Evolutionary conservation across 2,797 vertebrate species (phyloP), one percentile per base, ranked within the genome.

Genomic region (Pampus argenteus): DNA sequence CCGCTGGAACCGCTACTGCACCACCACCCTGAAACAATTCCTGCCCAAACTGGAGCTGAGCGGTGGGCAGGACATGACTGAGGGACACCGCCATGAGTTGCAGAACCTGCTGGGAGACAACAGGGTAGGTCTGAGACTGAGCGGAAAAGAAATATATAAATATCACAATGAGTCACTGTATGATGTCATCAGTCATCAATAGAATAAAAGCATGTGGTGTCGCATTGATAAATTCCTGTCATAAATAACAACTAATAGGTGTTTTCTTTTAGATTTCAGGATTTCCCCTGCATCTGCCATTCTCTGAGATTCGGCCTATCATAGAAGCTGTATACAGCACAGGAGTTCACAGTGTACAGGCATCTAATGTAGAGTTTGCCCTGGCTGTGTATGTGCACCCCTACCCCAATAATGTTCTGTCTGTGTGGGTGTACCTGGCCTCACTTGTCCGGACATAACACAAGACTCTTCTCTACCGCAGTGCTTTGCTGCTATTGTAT

Each of bases 1-100:
- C 0, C 97, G 97, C 10, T 99, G 98, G 98, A 99, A 99, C 86
- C 93, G 98, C 77, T 96, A 97, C 85, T 99, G 97, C 57, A 96
- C 94, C 36, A 94, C 94, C 6, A 94, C 95, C 0, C 92, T 99
- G 5, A 95, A 97, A 0, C 97, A 97, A 13, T 98, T 98, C 84
- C 70, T 99, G 79, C 98, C 98, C 0, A 93, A 96, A 52, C 81
- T 99, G 81, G 98, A 99, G 87, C 89, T 89, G 74, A 95, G 94
- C 23, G 87, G 91, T 1, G 96, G 96, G 15, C 94, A 88, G 42
- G 96, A 96, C 0, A 36, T 95, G 17, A 94, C 95, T 3, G 97
- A 97, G 0, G 95, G 95, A 15, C 98, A 99, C 76, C 90, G 95
- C 4, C 92, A 95, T 2, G 96, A 98, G 81, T 86, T 99, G 76